These are phyloP conservation scores for Phaedon cochleariae DNA, from an alignment of 2,888 invertebrate species.

Conservation along the genomic window DNA sequence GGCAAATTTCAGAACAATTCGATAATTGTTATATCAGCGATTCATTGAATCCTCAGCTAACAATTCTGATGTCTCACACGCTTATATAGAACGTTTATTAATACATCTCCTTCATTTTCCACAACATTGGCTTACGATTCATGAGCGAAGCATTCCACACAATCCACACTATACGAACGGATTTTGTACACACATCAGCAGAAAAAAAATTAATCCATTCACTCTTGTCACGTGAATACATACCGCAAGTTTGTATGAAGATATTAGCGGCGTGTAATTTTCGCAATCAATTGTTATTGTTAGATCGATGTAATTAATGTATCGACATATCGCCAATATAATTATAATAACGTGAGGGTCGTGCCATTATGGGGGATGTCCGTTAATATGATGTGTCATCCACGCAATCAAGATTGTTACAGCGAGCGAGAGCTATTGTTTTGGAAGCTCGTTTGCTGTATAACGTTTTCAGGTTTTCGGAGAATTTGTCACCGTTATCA, in stretches of 20 bases:
- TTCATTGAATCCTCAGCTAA: too few species aligned
- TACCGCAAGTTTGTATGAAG: slow-evolving; percentile 25
- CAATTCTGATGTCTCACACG: too few species aligned
- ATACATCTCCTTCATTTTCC: not conserved
- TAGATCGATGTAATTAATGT: slow-evolving; percentile 42
- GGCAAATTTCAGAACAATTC: too few species aligned
- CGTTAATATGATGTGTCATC: slow-evolving; percentile 36
- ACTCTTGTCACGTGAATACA: not conserved
- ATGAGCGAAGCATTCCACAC: too few species aligned
- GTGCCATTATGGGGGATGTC: slow-evolving; percentile 29
- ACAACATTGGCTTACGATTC: not conserved
- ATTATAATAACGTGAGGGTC: slow-evolving; percentile 24
- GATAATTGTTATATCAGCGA: too few species aligned
- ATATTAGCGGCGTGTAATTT: slow-evolving; percentile 36
- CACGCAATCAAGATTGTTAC: slow-evolving; percentile 20
- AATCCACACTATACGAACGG: too few species aligned
- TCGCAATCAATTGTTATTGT: slow-evolving; percentile 40
- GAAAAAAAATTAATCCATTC: too few species aligned
- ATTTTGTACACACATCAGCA: not conserved
- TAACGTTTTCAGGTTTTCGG: not conserved
- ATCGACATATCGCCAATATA: slow-evolving; percentile 42
- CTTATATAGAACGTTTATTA: not conserved
- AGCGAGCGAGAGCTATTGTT: not conserved
- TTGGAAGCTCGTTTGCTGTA: not conserved
- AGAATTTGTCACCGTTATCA: not conserved